A percentile compares a stretch with the other conserved stretches of the same genome.
These are phyloP conservation scores for Hipposideros armiger DNA, from an alignment of 2,113 vertebrate genomes.

Conservation along the genomic window DNA sequence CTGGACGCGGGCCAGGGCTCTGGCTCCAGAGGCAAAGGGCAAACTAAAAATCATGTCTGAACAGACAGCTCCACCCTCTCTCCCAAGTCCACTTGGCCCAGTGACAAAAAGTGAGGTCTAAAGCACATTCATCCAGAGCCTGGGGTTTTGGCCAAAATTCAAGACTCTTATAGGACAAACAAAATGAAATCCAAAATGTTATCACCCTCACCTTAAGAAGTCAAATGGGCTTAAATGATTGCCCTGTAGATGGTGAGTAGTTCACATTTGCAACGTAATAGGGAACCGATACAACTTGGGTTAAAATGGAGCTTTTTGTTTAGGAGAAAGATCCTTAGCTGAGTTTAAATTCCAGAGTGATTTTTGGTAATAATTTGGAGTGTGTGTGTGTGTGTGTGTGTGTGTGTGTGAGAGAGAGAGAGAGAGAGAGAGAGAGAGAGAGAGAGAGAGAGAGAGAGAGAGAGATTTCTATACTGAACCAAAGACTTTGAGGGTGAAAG, in stretches of 20 bases:
- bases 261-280: not conserved
- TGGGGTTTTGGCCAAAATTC: conserved; percentile 85
- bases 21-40: conserved; percentile 93
- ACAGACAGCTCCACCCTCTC: conserved; percentile 89
- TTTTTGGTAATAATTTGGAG: not conserved
- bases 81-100: conserved; percentile 89
- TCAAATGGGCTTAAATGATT: conserved; percentile 65
- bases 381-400: rapidly evolving
- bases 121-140: conserved; percentile 89
- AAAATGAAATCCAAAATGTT: conserved; percentile 84
- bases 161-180: conserved; percentile 84
- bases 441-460: not conserved
- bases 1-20: conserved; percentile 90
- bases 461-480: not conserved
- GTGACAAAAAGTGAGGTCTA: conserved; percentile 89
- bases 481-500: not conserved
- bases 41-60: conserved; percentile 91
- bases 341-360: not conserved
- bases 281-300: not conserved
- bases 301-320: not conserved
- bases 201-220: conserved; percentile 79
- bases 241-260: not conserved
- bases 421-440: not conserved
- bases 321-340: not conserved
- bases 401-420: not conserved